phyloP scores from a whole-genome alignment of 2,113 vertebrate genomes.

The Ovis aries region ARS-UI_Ramb_v3.0 NC_056066.1:29822501-29823000 shows the following conservation, averaged over 20 bases:
- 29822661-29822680: not conserved
- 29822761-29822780: not conserved
- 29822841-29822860: not conserved
- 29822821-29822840: not conserved
- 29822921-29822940: not conserved
- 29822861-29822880: not conserved
- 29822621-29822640: not conserved
- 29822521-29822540: not conserved
- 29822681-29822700: not conserved
- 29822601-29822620: constrained; percentile 22
- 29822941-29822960: not conserved
- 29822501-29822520: not conserved
- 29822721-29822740: not conserved
- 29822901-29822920: not conserved
- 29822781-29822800: not conserved
- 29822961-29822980: not conserved
- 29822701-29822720: not conserved
- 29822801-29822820: not conserved
- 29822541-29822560: not conserved
- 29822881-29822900: not conserved
- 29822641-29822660: not conserved
- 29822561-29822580: constrained; percentile 21
- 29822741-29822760: not conserved
- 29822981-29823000: not conserved
- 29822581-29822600: not conserved